phyloP scores from a whole-genome alignment of 2,888 invertebrate genomes.

The Nomada ferruginata region DNA sequence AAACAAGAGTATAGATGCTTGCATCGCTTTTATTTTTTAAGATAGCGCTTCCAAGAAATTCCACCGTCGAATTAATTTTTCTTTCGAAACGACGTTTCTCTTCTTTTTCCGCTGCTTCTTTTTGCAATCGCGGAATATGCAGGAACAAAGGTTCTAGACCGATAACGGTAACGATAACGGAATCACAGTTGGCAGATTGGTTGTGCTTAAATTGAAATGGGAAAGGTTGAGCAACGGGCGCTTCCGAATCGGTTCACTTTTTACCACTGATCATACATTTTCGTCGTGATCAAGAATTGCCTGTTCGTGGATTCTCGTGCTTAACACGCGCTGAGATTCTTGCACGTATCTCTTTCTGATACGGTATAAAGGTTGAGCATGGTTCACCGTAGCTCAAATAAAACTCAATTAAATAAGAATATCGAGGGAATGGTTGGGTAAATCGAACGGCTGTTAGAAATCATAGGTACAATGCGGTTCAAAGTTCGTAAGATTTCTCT shows the following conservation, averaged over 20 bases:
- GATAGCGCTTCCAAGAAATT: too few species aligned
- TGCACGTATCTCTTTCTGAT: not conserved
- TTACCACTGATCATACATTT: constrained; percentile 8
- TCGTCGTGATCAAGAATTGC: not conserved
- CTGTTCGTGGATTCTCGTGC: not conserved
- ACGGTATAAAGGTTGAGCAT: constrained; percentile 31
- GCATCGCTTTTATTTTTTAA: too few species aligned
- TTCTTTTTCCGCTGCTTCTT: not conserved
- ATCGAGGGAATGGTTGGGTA: not conserved
- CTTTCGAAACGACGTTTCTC: not conserved
- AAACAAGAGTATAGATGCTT: too few species aligned
- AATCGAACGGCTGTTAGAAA: too few species aligned
- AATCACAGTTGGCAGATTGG: not conserved
- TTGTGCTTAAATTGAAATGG: not conserved
- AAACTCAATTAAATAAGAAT: not conserved
- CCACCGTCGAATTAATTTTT: not conserved
- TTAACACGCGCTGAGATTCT: not conserved
- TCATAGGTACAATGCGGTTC: not conserved
- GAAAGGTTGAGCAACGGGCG: not conserved
- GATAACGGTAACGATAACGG: not conserved
- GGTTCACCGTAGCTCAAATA: not conserved
- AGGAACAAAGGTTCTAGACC: not conserved
- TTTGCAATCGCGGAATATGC: not conserved
- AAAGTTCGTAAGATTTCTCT: constrained; percentile 31
- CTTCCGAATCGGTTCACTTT: not conserved